Conservation (phyloP, 2,797 vertebrate genomes). For the Characodon lateralis region DNA sequence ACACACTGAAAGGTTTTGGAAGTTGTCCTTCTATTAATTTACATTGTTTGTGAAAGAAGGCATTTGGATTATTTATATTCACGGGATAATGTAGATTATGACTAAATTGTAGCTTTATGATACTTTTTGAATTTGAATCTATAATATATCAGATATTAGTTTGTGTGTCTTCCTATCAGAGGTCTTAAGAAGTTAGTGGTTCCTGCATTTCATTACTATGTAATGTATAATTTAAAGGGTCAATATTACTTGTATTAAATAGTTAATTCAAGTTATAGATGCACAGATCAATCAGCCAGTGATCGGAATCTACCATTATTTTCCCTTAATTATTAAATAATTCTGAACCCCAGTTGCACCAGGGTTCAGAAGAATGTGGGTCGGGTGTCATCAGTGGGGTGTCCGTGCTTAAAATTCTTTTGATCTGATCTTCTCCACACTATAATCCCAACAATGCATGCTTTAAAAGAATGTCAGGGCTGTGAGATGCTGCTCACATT, state of each 20-base stretch:
- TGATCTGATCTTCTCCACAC: slow-evolving; percentile 61
- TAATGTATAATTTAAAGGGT: not conserved
- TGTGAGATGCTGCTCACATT: slow-evolving; percentile 24
- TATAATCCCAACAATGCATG: slow-evolving; percentile 27
- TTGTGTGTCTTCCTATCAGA: not conserved
- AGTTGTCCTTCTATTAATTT: not conserved
- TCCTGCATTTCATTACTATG: not conserved
- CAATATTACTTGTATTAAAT: not conserved
- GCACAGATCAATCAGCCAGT: not conserved
- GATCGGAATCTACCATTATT: not conserved
- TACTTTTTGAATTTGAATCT: not conserved
- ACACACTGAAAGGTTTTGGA: slow-evolving; percentile 54
- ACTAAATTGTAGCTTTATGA: not conserved
- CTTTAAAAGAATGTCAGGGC: slow-evolving; percentile 24
- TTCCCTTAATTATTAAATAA: not conserved
- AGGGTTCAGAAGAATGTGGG: slow-evolving; percentile 72
- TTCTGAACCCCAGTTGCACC: slow-evolving; percentile 63
- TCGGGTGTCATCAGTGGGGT: slow-evolving; percentile 74
- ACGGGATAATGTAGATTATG: not conserved
- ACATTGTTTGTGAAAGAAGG: not conserved
- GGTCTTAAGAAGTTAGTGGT: not conserved
- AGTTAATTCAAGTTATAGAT: not conserved
- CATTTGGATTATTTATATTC: not conserved
- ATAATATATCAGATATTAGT: not conserved
- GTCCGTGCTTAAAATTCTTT: slow-evolving; percentile 75